Base-by-base conservation (phyloP, 1,140 invertebrate genomes). In the Coenobita brevimanus region DNA sequence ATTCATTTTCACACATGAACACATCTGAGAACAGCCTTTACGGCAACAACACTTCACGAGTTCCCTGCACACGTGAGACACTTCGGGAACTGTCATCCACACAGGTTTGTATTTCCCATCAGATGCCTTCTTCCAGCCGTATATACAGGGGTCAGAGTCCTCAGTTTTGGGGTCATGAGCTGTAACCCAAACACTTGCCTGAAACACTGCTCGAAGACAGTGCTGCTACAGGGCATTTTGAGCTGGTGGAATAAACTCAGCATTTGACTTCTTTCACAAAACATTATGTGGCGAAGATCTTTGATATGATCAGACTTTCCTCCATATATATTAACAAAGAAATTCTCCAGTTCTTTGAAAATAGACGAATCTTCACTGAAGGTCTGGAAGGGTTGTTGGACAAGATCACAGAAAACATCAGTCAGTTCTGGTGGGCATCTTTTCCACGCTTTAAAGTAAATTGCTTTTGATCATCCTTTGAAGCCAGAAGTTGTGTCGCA, bases 171-270 rank as follows among this genome's bases (percentile, higher is more conserved):
- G 69, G 69, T 73, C 69, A 73, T 73, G 69, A 41, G 69, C 69
- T 33, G 69, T 33, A 73, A n/a, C 69, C 69, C 69, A 73, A 73
- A 73, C 33, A 73, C 69, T 73, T 73, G 6, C 69, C 69, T 73
- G 69, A 73, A 8, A 33, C 69, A 73, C 17, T 38, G 69, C 15
- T 73, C 38, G 69, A 73, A 3, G 69, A 73, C 69, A 73, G 33
- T 73, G 69, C 69, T 73, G 69, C 3, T 30, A 33, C 13, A 73
- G 69, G 69, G 69, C 69, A 73, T 73, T 73, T 13, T n/a, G 33
- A 10, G 38, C 36, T 27, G 69, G 69, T 36, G 69, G 69, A 73
- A 73, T 73, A 6, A 8, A n/a, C 6, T 73, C 69, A 73, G 36
- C 33, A 41, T 73, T 73, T 73, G 6, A 73, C 13, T n/a, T 27